These are phyloP conservation scores for Agonopterix subpropinquella DNA, from an alignment of 2,888 invertebrate species.

Conservation along the genomic window DNA sequence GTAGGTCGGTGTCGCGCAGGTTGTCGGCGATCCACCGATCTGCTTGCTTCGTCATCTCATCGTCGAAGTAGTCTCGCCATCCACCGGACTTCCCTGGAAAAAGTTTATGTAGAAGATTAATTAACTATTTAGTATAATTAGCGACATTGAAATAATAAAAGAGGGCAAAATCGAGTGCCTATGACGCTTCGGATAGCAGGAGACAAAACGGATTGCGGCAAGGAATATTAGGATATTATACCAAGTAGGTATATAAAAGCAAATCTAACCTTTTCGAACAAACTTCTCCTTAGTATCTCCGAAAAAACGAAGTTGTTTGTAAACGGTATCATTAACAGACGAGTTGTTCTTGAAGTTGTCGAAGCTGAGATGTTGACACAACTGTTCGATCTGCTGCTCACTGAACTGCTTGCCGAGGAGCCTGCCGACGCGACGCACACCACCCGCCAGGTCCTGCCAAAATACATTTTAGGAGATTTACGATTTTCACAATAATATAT, in stretches of 20 bases:
- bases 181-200: too few species aligned
- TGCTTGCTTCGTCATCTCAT: conserved; percentile 75
- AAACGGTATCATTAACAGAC: conserved; percentile 83
- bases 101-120: too few species aligned
- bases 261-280: conserved; percentile 75
- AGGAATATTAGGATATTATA: too few species aligned
- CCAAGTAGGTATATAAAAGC: too few species aligned
- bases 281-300: conserved; percentile 77
- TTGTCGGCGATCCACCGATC: conserved; percentile 79
- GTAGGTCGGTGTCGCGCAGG: conserved; percentile 67
- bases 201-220: too few species aligned
- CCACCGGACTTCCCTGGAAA: conserved; percentile 71
- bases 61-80: conserved; percentile 80
- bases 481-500: too few species aligned
- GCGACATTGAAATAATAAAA: too few species aligned
- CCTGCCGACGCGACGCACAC: conserved; percentile 74
- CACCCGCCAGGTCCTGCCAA: conserved; percentile 74
- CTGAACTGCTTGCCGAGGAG: conserved; percentile 76
- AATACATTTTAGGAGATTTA: too few species aligned
- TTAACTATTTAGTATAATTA: too few species aligned
- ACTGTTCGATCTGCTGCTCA: conserved; percentile 72
- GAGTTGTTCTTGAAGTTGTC: conserved; percentile 88
- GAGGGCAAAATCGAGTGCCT: too few species aligned
- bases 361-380: conserved; percentile 85
- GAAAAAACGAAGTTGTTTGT: conserved; percentile 77